Evolutionary conservation across 2,888 invertebrate genomes (phyloP), one percentile per base, ranked within the genome.

Genomic region (Cantharis nigra): DNA sequence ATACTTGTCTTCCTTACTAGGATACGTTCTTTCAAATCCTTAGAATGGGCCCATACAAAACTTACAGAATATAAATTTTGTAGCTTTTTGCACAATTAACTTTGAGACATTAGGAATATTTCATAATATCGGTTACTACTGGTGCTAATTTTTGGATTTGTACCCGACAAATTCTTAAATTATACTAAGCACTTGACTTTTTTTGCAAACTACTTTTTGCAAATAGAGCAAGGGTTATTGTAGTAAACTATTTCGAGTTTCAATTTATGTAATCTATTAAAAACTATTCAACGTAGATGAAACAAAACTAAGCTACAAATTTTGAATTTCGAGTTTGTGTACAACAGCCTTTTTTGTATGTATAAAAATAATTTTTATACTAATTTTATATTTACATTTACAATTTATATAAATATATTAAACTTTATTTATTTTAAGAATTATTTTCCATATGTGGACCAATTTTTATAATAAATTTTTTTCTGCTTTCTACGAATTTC

Each of bases 361-460:
- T 49, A 49, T 49, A 49, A 49, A 49, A 49, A 49, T 49, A n/a
- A 49, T 49, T 49, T 49, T 49, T 49, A 49, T 49, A 49, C 49
- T 49, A 49, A 49, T 49, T 49, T 49, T 49, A 49, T 49, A 49
- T 49, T 49, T 33, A 33, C 33, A 33, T 33, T 33, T 49, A 49
- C 49, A 49, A 49, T 49, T 49, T 49, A 49, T 49, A 49, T 49
- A 49, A n/a, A 49, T 49, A 49, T 49, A 49, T 49, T 33, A 33
- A n/a, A 49, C 49, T 49, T 49, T 49, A 77, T 63, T 62, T 26
- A 73, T 69, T 74, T 74, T 69, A 74, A 69, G 72, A 74, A 71
- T 71, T 72, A 71, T 74, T 77, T 67, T 71, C 74, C 23, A 23
- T 74, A 72, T 77, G 74, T 77, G 77, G 77, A 77, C 77, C 77